phyloP scores from a whole-genome alignment of 2,113 vertebrate genomes.

The Thalassarche chlororhynchos region DNA sequence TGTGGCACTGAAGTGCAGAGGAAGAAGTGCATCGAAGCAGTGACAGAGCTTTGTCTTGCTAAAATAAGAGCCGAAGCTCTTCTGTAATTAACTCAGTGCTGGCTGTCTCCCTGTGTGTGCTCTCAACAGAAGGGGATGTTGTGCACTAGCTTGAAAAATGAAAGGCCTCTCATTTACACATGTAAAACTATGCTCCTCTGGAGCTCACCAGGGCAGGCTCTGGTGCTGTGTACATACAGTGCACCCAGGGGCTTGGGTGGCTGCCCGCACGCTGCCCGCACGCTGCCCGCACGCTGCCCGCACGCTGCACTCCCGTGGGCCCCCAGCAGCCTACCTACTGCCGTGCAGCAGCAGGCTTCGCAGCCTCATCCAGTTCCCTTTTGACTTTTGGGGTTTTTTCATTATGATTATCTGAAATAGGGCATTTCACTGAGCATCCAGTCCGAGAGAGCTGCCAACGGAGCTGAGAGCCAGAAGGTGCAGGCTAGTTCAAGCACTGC shows the following conservation, averaged over 20 bases:
- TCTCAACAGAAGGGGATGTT: slow-evolving; percentile 41
- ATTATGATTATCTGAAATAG: slow-evolving; percentile 1
- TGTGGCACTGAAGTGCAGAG: background rate
- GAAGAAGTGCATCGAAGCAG: background rate
- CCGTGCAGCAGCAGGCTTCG: background rate
- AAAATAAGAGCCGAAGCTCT: background rate
- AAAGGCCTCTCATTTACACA: slow-evolving; percentile 53
- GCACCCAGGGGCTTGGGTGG: slow-evolving; percentile 2
- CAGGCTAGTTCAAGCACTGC: background rate
- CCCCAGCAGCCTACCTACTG: background rate
- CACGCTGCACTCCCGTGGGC: background rate
- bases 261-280: accelerated
- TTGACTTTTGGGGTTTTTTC: background rate
- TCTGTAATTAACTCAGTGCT: slow-evolving; percentile 44
- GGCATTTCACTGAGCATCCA: background rate
- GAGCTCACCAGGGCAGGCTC: background rate
- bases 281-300: accelerated
- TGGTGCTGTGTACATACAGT: background rate
- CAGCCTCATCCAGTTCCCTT: background rate
- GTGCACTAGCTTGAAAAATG: slow-evolving; percentile 12
- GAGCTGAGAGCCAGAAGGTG: slow-evolving; percentile 9
- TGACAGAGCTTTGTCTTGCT: background rate
- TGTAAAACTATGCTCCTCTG: background rate
- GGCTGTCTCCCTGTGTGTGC: slow-evolving; percentile 9
- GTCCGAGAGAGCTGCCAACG: background rate